Evolutionary conservation across 2,888 invertebrate species (phyloP).

Genomic region (Synanthedon vespiformis): DNA sequence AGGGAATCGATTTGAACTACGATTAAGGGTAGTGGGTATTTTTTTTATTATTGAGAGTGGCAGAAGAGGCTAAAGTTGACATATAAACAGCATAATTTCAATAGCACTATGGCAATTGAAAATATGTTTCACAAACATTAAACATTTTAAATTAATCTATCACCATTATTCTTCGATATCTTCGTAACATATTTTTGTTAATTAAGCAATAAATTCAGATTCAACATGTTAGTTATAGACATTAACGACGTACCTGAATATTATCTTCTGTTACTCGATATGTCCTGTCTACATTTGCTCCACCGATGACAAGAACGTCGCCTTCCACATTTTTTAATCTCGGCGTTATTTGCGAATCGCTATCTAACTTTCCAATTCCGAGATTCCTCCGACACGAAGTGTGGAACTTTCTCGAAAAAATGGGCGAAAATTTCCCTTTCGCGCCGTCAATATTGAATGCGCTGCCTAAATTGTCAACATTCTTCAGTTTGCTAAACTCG

Average conservation of each 20-base stretch:
- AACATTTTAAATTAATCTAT: too few relatives aligned
- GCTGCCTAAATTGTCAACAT: slow-evolving; percentile 27
- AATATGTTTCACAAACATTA: too few relatives aligned
- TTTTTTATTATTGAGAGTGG: too few relatives aligned
- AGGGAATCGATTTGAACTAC: too few relatives aligned
- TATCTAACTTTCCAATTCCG: slow-evolving; percentile 10
- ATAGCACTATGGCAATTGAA: too few relatives aligned
- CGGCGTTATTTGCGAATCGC: slow-evolving; percentile 9
- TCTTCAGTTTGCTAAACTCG: slow-evolving; percentile 63
- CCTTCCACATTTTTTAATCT: slow-evolving; percentile 14
- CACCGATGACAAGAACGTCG: slow-evolving; percentile 79
- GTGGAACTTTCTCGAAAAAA: slow-evolving; percentile 32
- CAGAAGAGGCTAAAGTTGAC: too few relatives aligned
- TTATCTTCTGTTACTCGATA: slow-evolving; percentile 72
- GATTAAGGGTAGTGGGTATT: too few relatives aligned
- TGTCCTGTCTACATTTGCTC: slow-evolving; percentile 80
- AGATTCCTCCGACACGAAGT: slow-evolving; percentile 22
- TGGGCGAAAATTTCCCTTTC: slow-evolving; percentile 15
- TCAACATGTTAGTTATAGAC: not conserved
- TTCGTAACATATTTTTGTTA: not conserved
- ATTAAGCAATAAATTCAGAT: too few relatives aligned
- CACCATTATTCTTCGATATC: not conserved
- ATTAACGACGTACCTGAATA: slow-evolving; percentile 72
- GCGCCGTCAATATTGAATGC: slow-evolving; percentile 31
- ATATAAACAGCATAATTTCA: too few relatives aligned